These are phyloP conservation scores for Gila robusta DNA, from an alignment of 2,797 vertebrate species.

Conservation along the genomic window DNA sequence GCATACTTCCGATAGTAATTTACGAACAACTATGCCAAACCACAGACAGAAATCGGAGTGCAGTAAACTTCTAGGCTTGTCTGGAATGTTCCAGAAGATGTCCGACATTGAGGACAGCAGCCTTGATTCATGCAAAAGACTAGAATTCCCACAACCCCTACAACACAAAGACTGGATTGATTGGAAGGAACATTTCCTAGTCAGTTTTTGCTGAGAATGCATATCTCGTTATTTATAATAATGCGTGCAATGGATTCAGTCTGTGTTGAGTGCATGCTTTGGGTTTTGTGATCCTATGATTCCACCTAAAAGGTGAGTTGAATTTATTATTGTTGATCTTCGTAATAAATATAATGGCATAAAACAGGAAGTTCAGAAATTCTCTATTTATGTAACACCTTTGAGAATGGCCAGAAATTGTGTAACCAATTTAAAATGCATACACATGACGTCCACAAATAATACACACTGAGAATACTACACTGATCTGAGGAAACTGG, in stretches of 20 bases:
- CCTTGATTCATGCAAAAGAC: constrained; percentile 25
- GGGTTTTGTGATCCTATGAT: constrained; percentile 5
- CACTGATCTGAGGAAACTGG: neutral
- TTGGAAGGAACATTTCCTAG: neutral
- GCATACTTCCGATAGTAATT: constrained; percentile 57
- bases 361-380: neutral
- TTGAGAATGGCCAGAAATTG: neutral
- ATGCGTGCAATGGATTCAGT: neutral
- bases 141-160: constrained; percentile 25
- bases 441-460: neutral
- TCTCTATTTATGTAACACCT: neutral
- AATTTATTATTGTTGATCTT: constrained; percentile 4
- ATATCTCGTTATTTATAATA: neutral
- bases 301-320: neutral
- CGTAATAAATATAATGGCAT: neutral
- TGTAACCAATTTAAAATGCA: neutral
- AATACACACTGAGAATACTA: neutral
- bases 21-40: constrained; percentile 42
- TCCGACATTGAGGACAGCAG: constrained; percentile 44
- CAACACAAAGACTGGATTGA: constrained; percentile 26
- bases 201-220: neutral
- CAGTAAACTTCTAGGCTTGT: constrained; percentile 49
- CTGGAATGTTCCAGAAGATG: constrained; percentile 50
- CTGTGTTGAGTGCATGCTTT: neutral
- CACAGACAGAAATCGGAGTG: constrained; percentile 59